Base-by-base conservation (phyloP, 2,113 vertebrate genomes). In the Percopsis transmontana region DNA sequence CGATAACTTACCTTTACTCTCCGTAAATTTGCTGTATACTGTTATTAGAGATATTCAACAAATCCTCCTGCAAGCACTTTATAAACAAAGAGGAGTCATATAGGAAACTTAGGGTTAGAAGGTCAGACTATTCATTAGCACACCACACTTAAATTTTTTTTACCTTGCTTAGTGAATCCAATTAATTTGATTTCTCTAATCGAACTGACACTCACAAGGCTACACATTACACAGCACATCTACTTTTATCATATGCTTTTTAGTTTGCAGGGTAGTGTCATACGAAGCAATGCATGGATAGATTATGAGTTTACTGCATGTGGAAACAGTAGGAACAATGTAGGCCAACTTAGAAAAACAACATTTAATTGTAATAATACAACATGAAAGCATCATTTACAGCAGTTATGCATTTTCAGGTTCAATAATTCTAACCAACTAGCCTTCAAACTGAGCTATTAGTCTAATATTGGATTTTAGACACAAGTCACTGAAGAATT, bases 321-420 rank as follows among this genome's bases (percentile, higher is more conserved):
- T 55, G 45, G 15, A 68, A 44, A 11, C 23, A 14, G 61, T 64
- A 77, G 58, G 16, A 24, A 4, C 55, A 53, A 52, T 1, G 3
- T 1, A 40, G 24, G 60, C 52, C 33, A 11, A 1, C 7, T 41
- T 76, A 74, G 44, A 85, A 81, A 88, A 84, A 75, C 74, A 70
- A 71, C 66, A 60, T 84, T 90, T 88, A 88, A 80, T 69, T 84
- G 60, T 38, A 53, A 66, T 41, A 56, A 67, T 51, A 68, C 27
- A 44, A 69, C 67, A 79, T 72, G 56, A 80, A 85, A 89, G 85
- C 72, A 86, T 59, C 74, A 89, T 89, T 41, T 89, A 91, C 90
- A 92, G 74, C 77, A 82, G 47, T 70, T 80, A 84, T 69, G 58
- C 56, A 85, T 61, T 76, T 76, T 76, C 80, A 73, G 47, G 27